Percentiles rank a stretch among this genome's conserved stretches.
phyloP scores from a whole-genome alignment of 2,113 vertebrate genomes.

The Aviceda subcristata region DNA sequence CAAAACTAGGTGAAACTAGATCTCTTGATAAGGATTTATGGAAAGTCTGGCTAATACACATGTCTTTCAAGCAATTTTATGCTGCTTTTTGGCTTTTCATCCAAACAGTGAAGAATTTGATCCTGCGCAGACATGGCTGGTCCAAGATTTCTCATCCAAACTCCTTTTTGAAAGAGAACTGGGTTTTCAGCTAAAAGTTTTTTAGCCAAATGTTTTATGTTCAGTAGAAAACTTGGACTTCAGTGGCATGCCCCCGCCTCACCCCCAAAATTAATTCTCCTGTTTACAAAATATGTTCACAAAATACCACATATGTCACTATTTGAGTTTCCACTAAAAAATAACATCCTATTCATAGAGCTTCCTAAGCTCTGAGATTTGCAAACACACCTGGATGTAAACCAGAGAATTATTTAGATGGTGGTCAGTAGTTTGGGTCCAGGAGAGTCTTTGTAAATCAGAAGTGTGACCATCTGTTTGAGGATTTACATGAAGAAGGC shows the following conservation, averaged over 20 bases:
- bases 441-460: background rate
- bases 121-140: background rate
- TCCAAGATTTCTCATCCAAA: background rate
- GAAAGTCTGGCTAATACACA: background rate
- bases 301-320: background rate
- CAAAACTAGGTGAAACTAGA: background rate
- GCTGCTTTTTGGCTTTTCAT: background rate
- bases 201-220: background rate
- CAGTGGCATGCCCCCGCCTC: too few relatives aligned
- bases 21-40: background rate
- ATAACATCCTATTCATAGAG: background rate
- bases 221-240: background rate
- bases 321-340: background rate
- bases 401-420: background rate
- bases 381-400: background rate
- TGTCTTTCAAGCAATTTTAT: background rate
- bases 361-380: background rate
- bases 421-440: background rate
- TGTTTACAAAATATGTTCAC: background rate
- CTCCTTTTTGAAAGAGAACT: background rate
- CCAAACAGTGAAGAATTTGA: background rate
- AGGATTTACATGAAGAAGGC: background rate
- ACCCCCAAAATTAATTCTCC: background rate
- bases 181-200: background rate
- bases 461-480: background rate